Percentiles rank a stretch among this genome's conserved stretches.
phyloP scores from a whole-genome alignment of 2,888 invertebrate species.

The Autographa pulchrina region DNA sequence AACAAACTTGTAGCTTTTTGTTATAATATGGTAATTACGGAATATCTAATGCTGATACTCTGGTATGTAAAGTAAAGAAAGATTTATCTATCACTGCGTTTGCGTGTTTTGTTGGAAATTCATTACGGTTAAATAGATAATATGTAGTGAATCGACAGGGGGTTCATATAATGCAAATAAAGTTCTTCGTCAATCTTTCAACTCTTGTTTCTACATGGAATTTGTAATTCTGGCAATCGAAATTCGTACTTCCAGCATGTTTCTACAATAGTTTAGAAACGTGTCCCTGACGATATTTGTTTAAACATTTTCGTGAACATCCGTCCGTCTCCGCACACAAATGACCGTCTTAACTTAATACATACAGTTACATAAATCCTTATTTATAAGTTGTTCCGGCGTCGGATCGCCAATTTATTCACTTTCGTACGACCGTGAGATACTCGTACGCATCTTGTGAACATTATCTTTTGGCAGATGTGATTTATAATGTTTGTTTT shows the following conservation, averaged over 20 bases:
- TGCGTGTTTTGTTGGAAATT: background rate
- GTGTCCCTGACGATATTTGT: slow-evolving; percentile 5
- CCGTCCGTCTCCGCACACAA: slow-evolving; percentile 16
- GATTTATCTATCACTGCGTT: too few relatives aligned
- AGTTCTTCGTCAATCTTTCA: background rate
- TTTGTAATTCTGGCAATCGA: background rate
- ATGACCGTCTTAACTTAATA: slow-evolving; percentile 32
- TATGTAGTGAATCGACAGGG: background rate
- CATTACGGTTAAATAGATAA: background rate
- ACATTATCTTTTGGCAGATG: slow-evolving; percentile 40
- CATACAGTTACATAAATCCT: slow-evolving; percentile 39
- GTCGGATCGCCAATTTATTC: slow-evolving; percentile 42
- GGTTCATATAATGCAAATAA: background rate
- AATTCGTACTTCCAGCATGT: background rate
- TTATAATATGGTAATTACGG: slow-evolving; percentile 20
- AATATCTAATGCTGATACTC: slow-evolving; percentile 15
- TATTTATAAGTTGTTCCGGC: slow-evolving; percentile 39
- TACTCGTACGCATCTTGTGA: slow-evolving; percentile 43
- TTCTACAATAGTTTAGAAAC: background rate
- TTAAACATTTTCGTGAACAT: background rate
- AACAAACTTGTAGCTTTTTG: slow-evolving; percentile 22
- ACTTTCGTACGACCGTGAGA: slow-evolving; percentile 49
- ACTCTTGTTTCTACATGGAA: background rate
- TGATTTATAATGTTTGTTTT: slow-evolving; percentile 29
- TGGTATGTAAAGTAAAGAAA: background rate